These are phyloP conservation scores for Harpegnathos saltator DNA, from an alignment of 1,140 invertebrate genomes.

Conservation along the genomic window DNA sequence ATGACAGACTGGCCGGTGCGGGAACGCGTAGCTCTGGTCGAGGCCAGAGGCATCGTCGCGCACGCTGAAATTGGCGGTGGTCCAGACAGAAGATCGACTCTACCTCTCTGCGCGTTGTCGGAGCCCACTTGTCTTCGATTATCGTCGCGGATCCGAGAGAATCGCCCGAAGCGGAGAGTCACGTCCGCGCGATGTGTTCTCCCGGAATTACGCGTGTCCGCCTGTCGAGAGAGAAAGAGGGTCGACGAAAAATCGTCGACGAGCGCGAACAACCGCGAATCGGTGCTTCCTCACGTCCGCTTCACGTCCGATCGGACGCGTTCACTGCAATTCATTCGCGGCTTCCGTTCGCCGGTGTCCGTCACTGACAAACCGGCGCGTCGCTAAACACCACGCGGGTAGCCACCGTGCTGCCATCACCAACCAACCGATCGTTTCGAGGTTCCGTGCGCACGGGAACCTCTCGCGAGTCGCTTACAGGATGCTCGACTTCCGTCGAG, in stretches of 20 bases:
- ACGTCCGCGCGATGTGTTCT: not conserved
- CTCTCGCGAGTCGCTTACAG: not conserved
- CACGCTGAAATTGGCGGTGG: not conserved
- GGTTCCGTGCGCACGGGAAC: not conserved
- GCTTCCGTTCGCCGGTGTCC: constrained; percentile 32
- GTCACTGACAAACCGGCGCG: not conserved
- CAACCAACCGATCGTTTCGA: not conserved
- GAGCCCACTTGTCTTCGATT: constrained; percentile 4
- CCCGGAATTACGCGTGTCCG: constrained; percentile 3
- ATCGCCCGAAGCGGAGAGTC: not conserved
- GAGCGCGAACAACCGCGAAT: not conserved
- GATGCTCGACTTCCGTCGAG: not conserved
- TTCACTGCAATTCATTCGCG: constrained; percentile 38
- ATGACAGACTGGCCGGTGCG: not conserved
- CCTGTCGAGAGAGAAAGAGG: constrained; percentile 7
- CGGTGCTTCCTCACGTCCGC: no score
- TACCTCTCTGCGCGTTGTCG: not conserved
- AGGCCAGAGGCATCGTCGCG: not conserved
- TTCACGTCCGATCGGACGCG: constrained; percentile 3
- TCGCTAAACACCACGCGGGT: not conserved
- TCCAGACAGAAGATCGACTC: constrained; percentile 56
- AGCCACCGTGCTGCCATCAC: constrained; percentile 14
- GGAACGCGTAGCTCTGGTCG: not conserved
- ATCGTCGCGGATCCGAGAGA: no score
- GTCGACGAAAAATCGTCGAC: not conserved